Evolutionary conservation across 2,797 vertebrate species (phyloP).

Genomic region (Clamator glandarius): DNA sequence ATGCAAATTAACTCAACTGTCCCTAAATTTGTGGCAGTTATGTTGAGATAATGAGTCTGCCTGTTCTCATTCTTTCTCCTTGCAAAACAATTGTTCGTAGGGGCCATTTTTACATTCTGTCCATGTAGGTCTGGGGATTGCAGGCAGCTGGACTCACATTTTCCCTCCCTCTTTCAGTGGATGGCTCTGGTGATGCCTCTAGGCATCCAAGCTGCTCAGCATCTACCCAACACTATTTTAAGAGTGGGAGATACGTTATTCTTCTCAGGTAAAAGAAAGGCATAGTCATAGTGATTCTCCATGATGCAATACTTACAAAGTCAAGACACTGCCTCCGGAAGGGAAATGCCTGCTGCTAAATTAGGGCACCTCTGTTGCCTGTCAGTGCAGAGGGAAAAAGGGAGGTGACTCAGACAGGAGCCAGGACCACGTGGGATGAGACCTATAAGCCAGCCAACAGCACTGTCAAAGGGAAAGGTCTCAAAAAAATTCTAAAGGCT

Average conservation of each 20-base stretch:
- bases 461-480: too few species aligned
- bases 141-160: not conserved
- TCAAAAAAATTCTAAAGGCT: too few species aligned
- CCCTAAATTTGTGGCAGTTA: not conserved
- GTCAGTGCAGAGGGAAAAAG: too few species aligned
- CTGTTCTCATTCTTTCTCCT: not conserved
- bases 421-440: too few species aligned
- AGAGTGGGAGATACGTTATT: not conserved
- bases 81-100: not conserved
- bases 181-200: not conserved
- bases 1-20: not conserved
- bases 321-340: too few species aligned
- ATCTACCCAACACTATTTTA: not conserved
- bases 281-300: not conserved
- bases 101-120: not conserved
- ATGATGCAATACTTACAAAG: not conserved
- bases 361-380: too few species aligned
- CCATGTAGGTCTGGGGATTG: not conserved
- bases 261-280: not conserved
- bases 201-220: not conserved
- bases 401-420: too few species aligned
- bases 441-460: too few species aligned
- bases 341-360: too few species aligned
- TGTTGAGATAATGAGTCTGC: not conserved
- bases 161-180: not conserved